Evolutionary conservation across 2,113 vertebrate species (phyloP).

Genomic region (Melierax canorus): DNA sequence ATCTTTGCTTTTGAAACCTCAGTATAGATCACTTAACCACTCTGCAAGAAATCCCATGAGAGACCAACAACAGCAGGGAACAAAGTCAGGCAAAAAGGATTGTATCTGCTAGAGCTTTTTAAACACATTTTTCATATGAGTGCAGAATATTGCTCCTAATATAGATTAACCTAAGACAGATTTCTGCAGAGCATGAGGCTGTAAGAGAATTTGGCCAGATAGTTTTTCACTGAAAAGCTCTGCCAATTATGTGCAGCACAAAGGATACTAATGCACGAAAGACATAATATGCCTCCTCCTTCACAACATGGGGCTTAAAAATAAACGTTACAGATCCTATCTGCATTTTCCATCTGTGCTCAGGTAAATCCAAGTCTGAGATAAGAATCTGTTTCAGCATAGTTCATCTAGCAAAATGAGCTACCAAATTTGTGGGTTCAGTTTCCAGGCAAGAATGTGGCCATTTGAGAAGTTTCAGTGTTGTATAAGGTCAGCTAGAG

Average conservation of each 20-base stretch:
- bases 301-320: background rate
- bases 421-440: background rate
- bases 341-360: background rate
- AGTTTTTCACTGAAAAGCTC: background rate
- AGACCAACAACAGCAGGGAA: slow-evolving; percentile 31
- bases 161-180: slow-evolving; percentile 20
- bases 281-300: background rate
- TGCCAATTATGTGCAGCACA: background rate
- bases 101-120: slow-evolving; percentile 21
- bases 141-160: background rate
- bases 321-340: background rate
- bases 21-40: slow-evolving; percentile 26
- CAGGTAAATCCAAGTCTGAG: background rate
- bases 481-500: background rate
- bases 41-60: slow-evolving; percentile 32
- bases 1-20: slow-evolving; percentile 59
- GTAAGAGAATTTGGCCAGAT: background rate
- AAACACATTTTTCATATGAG: background rate
- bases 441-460: background rate
- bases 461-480: background rate
- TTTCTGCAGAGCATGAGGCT: background rate
- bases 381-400: background rate
- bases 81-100: slow-evolving; percentile 13
- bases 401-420: background rate
- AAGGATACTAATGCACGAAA: background rate